phyloP scores from a whole-genome alignment of 1,140 invertebrate genomes.

The Drosophila pruinosa region DNA sequence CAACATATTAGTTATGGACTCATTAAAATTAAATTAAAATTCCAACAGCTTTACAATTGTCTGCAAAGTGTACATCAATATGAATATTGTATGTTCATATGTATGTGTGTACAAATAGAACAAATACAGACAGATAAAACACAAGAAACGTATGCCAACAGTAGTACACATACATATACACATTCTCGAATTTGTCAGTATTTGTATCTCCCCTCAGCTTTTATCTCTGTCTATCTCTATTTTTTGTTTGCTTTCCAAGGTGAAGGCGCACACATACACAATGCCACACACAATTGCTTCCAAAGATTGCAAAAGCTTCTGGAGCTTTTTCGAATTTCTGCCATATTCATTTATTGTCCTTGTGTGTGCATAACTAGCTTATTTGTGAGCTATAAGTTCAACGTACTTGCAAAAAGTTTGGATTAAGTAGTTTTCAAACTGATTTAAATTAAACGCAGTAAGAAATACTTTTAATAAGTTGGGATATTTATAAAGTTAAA shows the following conservation, averaged over 20 bases:
- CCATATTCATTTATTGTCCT: conserved; percentile 23
- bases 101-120: neutral
- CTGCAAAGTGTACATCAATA: neutral
- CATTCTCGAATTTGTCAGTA: neutral
- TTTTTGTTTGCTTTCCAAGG: conserved; percentile 41
- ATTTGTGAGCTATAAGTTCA: neutral
- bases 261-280: conserved; percentile 39
- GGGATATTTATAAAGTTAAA: no score
- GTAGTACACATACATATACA: neutral
- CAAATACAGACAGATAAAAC: conserved; percentile 32
- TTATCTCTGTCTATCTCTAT: conserved; percentile 7
- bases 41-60: neutral
- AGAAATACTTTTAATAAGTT: no score
- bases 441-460: neutral
- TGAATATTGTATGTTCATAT: neutral
- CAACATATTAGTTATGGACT: conserved; percentile 17
- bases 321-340: conserved; percentile 65
- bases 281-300: conserved; percentile 8
- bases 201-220: conserved; percentile 4
- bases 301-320: conserved; percentile 45
- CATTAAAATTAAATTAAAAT: conserved; percentile 40
- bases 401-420: neutral
- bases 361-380: neutral
- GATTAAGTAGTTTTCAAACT: neutral
- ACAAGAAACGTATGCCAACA: neutral